Evolutionary conservation across 2,888 invertebrate species (phyloP), one percentile per base, ranked within the genome.

Genomic region (Napeogenes sylphis): DNA sequence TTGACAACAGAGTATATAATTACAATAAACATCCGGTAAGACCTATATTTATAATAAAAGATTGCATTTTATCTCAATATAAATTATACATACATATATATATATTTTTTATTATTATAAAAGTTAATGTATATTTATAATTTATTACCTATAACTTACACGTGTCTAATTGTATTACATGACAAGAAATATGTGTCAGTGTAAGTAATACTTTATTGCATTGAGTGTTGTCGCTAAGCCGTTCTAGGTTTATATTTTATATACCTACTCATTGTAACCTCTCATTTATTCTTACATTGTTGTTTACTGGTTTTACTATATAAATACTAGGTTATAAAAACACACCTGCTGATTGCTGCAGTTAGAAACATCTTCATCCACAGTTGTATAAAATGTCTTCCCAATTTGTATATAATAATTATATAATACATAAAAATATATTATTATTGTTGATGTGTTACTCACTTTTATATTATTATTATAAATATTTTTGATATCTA

Each of bases 181-280:
- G 51, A 8, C 47, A n/a, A 53, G 54, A 21, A 59, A 59, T 33
- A 45, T 32, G 45, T 4, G 55, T 59, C 59, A 59, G 59, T 61
- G 54, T 62, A 56, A 62, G 45, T 57, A 65, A 59, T 61, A 53
- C 61, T 65, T 63, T 59, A 61, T 63, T 65, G 56, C 65, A 61
- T 21, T 21, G 21, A 64, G 65, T 67, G 65, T 66, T 62, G 64
- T 55, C 67, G 67, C 65, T 64, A 65, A 59, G 67, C 62, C 56
- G 45, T 35, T 57, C 45, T 56, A 59, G 46, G 45, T 56, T 58
- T 60, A 58, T 57, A 59, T 62, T 61, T 56, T 53, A 32, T 45
- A 32, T 45, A 57, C 47, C 56, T 53, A 56, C 33, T 30, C 42
- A 42, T 42, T 42, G 12, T 12, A 53, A 55, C 56, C 30, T 59